Conservation (phyloP, 23 tunicate genomes). For the Botrylloides violaceus region DNA sequence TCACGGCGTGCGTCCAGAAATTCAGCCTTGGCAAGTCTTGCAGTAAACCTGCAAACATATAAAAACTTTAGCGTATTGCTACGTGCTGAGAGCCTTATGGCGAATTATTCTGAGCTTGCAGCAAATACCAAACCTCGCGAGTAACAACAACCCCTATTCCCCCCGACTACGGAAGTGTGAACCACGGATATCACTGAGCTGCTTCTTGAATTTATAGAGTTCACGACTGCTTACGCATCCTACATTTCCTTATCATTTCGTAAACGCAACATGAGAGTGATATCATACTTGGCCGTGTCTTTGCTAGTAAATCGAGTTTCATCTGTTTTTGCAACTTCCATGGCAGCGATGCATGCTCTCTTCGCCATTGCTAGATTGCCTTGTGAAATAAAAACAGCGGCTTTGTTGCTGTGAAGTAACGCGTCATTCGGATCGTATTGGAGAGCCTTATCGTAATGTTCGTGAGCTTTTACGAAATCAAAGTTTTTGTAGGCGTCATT, state of each 20-base stretch:
- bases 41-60: not conserved
- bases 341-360: not conserved
- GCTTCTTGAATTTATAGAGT: too few relatives aligned
- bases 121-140: too few relatives aligned
- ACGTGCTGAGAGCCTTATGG: too few relatives aligned
- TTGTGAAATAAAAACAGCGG: slow-evolving; percentile 9
- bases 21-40: slow-evolving; percentile 10
- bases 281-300: not conserved
- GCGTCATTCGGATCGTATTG: not conserved
- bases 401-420: not conserved
- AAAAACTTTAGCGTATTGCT: too few relatives aligned
- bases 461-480: not conserved
- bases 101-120: too few relatives aligned
- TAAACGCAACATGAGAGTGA: too few relatives aligned
- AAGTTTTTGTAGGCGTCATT: slow-evolving; percentile 12
- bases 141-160: too few relatives aligned
- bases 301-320: not conserved
- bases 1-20: not conserved
- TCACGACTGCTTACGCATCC: too few relatives aligned
- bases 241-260: too few relatives aligned
- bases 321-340: not conserved
- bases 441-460: slow-evolving; percentile 6
- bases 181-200: too few relatives aligned
- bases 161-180: too few relatives aligned
- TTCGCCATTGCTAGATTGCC: not conserved